Evolutionary conservation across 2,113 vertebrate genomes (phyloP).

Genomic region (zebrafish (Danio rerio)): DNA sequence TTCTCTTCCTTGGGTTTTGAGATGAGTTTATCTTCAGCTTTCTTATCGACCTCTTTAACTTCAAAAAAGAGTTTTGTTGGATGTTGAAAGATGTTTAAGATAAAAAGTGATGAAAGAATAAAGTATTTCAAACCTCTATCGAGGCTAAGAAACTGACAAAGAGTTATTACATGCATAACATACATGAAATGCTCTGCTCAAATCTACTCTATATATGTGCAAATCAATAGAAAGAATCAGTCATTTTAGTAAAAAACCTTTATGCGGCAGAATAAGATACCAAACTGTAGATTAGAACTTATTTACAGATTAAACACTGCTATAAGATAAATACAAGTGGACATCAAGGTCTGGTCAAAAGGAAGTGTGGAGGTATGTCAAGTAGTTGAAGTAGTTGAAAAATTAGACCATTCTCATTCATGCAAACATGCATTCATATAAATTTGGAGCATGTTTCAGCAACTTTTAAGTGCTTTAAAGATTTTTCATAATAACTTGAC

Average conservation of each 20-base stretch:
- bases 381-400: not conserved
- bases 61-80: slow-evolving; percentile 33
- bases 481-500: not conserved
- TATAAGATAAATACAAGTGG: not conserved
- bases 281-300: too few relatives aligned
- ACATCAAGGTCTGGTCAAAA: not conserved
- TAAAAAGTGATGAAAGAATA: not conserved
- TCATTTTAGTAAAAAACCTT: not conserved
- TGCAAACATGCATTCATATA: not conserved
- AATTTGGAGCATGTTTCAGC: not conserved
- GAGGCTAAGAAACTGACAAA: slow-evolving; percentile 28
- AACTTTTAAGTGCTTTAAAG: not conserved
- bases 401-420: not conserved
- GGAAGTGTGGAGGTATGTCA: not conserved
- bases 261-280: too few relatives aligned
- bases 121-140: slow-evolving; percentile 2
- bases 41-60: slow-evolving; percentile 62
- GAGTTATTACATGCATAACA: not conserved
- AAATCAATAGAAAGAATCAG: not conserved
- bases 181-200: not conserved
- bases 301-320: not conserved
- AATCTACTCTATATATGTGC: not conserved
- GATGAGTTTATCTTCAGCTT: slow-evolving; percentile 50
- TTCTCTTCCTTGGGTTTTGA: slow-evolving; percentile 47
- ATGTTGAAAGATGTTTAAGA: slow-evolving; percentile 4